Percentiles rank a stretch among this genome's conserved stretches.
phyloP scores from a whole-genome alignment of 2,888 invertebrate genomes.

The Calephelis perditalis region DNA sequence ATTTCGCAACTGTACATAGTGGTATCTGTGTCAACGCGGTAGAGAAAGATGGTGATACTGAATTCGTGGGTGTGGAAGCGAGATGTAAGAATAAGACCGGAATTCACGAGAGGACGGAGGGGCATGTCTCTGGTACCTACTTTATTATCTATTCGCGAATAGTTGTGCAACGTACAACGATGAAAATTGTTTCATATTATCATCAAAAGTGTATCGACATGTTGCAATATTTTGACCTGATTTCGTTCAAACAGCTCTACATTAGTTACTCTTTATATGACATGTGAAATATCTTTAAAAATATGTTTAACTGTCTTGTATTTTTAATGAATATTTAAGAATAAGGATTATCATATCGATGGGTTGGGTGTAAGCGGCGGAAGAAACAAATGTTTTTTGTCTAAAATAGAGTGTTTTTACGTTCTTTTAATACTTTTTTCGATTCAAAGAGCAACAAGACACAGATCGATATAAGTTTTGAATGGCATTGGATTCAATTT shows the following conservation, averaged over 20 bases:
- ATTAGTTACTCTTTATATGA: background rate
- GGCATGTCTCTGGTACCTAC: slow-evolving; percentile 55
- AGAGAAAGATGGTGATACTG: slow-evolving; percentile 42
- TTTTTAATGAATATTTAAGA: background rate
- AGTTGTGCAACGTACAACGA: slow-evolving; percentile 70
- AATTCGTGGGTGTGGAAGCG: slow-evolving; percentile 39
- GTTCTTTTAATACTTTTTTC: slow-evolving; percentile 29
- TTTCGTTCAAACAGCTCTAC: slow-evolving; percentile 30
- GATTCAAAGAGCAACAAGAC: slow-evolving; percentile 36
- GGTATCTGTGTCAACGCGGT: slow-evolving; percentile 71
- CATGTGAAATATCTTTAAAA: background rate
- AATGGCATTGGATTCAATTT: background rate
- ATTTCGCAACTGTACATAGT: slow-evolving; percentile 69
- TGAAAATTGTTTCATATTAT: slow-evolving; percentile 59
- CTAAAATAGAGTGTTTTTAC: slow-evolving; percentile 31
- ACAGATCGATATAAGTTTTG: slow-evolving; percentile 15
- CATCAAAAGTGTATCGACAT: slow-evolving; percentile 36
- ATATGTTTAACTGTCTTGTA: background rate
- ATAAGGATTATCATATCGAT: slow-evolving; percentile 17
- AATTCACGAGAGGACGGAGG: slow-evolving; percentile 72
- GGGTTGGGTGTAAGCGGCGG: slow-evolving; percentile 58
- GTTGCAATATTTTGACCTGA: slow-evolving; percentile 31
- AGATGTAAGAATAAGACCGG: slow-evolving; percentile 48
- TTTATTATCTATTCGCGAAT: slow-evolving; percentile 73
- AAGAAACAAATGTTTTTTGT: slow-evolving; percentile 36